Conservation (phyloP, 2,888 invertebrate species). For the Drosophila heteroneura region DNA sequence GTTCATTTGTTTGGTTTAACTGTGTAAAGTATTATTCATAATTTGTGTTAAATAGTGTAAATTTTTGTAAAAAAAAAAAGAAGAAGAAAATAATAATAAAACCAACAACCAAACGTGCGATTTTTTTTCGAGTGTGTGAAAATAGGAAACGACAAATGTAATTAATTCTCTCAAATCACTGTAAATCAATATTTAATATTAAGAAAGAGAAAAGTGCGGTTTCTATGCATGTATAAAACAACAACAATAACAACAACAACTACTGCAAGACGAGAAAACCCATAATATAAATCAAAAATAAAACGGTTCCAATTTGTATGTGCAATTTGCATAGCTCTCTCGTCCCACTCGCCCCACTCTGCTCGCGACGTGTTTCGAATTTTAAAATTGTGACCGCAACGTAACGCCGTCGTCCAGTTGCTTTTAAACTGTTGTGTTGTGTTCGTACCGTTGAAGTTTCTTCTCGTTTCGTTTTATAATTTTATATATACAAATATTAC, state of each 20-base stretch:
- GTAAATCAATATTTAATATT: slow-evolving; percentile 64
- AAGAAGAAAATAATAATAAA: slow-evolving; percentile 22
- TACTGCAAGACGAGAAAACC: slow-evolving; percentile 15
- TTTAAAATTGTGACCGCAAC: slow-evolving; percentile 24
- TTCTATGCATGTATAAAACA: slow-evolving; percentile 49
- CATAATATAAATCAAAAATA: slow-evolving; percentile 4
- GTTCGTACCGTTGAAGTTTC: slow-evolving; percentile 30
- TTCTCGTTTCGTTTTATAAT: slow-evolving; percentile 3
- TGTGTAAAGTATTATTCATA: slow-evolving; percentile 76
- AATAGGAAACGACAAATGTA: slow-evolving; percentile 37
- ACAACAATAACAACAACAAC: slow-evolving; percentile 37
- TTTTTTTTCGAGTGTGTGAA: slow-evolving; percentile 50
- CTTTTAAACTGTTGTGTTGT: slow-evolving; percentile 46
- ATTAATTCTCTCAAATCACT: slow-evolving; percentile 49
- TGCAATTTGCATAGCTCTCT: slow-evolving; percentile 11
- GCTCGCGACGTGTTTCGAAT: slow-evolving; percentile 31
- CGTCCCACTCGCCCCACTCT: slow-evolving; percentile 40
- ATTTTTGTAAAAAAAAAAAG: slow-evolving; percentile 71
- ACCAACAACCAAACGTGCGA: slow-evolving; percentile 44
- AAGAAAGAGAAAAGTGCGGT: slow-evolving; percentile 63
- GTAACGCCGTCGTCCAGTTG: slow-evolving; percentile 39
- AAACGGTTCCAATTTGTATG: slow-evolving; percentile 8
- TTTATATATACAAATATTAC: neutral
- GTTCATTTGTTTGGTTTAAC: slow-evolving; percentile 57
- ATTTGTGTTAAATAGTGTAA: slow-evolving; percentile 71